Evolutionary conservation across 64 coral and sea anemone genomes (phyloP).

Genomic region (Dendrophyllia cribrosa): DNA sequence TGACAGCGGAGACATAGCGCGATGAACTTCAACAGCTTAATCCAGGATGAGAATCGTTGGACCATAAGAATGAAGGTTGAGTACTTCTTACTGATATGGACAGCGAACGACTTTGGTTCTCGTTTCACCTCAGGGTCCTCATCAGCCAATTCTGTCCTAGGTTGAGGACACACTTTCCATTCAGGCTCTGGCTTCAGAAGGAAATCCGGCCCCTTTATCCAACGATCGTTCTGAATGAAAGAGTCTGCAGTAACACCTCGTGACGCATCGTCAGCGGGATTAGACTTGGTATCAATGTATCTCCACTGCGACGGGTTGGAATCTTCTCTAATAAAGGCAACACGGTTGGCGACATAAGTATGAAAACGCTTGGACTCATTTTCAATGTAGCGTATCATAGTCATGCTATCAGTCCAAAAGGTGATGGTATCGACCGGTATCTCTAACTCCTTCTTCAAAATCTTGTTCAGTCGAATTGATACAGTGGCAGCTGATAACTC

Average conservation of each 20-base stretch:
- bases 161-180: too few relatives aligned
- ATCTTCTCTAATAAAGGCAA: slow-evolving; percentile 12
- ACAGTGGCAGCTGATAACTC: neutral
- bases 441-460: slow-evolving; percentile 27
- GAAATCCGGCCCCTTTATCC: too few relatives aligned
- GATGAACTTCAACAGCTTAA: neutral
- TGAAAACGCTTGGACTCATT: slow-evolving; percentile 31
- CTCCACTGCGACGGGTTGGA: too few relatives aligned
- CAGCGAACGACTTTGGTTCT: neutral
- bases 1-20: neutral
- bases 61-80: neutral
- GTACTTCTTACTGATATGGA: neutral
- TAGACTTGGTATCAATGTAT: too few relatives aligned
- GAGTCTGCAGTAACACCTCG: too few relatives aligned
- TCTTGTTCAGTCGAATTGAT: slow-evolving; percentile 15
- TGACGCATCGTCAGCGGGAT: too few relatives aligned
- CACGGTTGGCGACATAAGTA: slow-evolving; percentile 33
- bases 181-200: too few relatives aligned
- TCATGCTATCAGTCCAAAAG: slow-evolving; percentile 56
- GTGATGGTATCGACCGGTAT: neutral
- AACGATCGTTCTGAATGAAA: too few relatives aligned
- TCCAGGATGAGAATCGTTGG: neutral
- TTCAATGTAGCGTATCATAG: slow-evolving; percentile 10
- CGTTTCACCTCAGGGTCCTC: neutral
- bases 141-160: neutral